Evolutionary conservation across 2,888 invertebrate species (phyloP).

Genomic region (Lasioglossum vierecki): DNA sequence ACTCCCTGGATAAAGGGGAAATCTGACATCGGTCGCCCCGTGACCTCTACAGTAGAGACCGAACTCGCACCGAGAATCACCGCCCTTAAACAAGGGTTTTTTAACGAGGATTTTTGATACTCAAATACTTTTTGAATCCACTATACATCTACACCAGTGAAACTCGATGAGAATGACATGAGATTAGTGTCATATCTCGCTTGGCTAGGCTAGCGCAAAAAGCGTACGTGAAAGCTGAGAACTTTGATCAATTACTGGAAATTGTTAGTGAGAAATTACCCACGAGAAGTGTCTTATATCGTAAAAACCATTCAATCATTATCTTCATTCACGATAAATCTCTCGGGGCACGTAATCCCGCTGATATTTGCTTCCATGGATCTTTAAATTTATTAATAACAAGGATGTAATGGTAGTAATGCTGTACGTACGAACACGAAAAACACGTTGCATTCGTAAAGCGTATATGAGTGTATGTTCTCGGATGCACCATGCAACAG

Average conservation of each 20-base stretch:
- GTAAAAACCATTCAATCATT: neutral
- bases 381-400: slow-evolving; percentile 18
- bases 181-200: neutral
- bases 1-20: too few species aligned
- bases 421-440: neutral
- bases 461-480: slow-evolving; percentile 7
- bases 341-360: slow-evolving; percentile 1
- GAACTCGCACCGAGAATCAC: too few species aligned
- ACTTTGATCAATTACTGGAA: neutral
- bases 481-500: slow-evolving; percentile 27
- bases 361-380: neutral
- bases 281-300: neutral
- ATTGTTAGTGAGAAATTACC: slow-evolving; percentile 3
- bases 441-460: slow-evolving; percentile 19
- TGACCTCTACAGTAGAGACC: too few species aligned
- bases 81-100: too few species aligned
- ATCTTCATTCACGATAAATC: slow-evolving; percentile 20
- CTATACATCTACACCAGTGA: neutral
- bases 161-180: neutral
- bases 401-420: neutral
- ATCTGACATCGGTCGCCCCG: too few species aligned
- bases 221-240: neutral
- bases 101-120: too few species aligned
- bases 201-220: neutral
- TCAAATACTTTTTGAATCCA: too few species aligned